These are phyloP conservation scores for Megastigmus dorsalis DNA, from an alignment of 2,888 invertebrate genomes.

Conservation along the genomic window DNA sequence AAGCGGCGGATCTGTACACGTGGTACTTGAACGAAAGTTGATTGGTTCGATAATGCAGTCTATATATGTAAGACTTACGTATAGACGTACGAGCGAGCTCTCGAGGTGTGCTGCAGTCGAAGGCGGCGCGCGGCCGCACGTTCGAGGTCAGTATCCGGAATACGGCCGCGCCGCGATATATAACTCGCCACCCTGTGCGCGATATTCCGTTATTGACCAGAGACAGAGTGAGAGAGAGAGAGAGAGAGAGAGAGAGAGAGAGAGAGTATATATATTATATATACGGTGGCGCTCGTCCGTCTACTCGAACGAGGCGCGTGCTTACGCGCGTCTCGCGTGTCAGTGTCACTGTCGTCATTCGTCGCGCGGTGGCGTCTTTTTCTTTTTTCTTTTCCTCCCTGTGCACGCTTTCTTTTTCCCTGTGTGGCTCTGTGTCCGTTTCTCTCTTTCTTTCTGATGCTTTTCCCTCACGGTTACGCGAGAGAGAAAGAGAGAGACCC, in stretches of 20 bases:
- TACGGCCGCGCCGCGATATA: conserved; percentile 1
- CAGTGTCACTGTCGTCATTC: conserved; percentile 39
- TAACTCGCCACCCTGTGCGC: neutral
- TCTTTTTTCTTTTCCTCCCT: neutral
- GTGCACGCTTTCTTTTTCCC: neutral
- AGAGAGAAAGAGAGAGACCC: too few species aligned
- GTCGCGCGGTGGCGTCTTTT: neutral
- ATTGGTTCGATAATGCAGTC: too few species aligned
- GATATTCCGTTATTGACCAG: conserved; percentile 26
- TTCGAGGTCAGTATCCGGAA: conserved; percentile 44
- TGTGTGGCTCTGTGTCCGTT: too few species aligned
- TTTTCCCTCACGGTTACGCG: neutral
- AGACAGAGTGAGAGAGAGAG: neutral
- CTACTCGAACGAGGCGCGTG: neutral
- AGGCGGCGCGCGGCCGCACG: neutral
- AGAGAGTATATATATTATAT: too few species aligned
- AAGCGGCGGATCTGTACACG: too few species aligned
- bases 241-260: neutral
- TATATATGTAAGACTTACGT: too few species aligned
- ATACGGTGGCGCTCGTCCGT: too few species aligned
- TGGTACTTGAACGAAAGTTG: too few species aligned
- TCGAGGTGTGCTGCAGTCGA: too few species aligned
- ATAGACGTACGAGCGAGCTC: too few species aligned
- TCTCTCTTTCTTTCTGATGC: neutral
- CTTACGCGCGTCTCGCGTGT: too few species aligned